Conservation (phyloP, 2,888 invertebrate genomes). For the Zeuzera pyrina region DNA sequence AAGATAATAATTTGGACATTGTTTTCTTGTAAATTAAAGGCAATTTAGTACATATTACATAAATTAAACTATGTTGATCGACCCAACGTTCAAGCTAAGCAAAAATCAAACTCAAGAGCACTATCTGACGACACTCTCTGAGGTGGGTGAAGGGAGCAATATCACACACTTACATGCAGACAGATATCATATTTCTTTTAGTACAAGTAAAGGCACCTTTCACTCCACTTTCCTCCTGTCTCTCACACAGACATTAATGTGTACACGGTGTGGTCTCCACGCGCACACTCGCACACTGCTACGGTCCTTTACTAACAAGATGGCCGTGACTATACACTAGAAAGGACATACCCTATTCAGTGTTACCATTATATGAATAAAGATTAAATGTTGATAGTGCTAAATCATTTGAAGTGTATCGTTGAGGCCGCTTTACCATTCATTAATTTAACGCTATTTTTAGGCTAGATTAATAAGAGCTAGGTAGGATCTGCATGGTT, state of each 20-base stretch:
- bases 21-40: too few species aligned
- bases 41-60: too few species aligned
- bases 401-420: constrained; percentile 31
- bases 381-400: constrained; percentile 16
- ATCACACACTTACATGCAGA: not conserved
- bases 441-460: constrained; percentile 51
- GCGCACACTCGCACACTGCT: constrained; percentile 67
- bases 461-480: constrained; percentile 57
- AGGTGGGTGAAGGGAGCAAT: constrained; percentile 1
- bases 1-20: too few species aligned
- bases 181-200: not conserved
- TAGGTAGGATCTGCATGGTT: constrained; percentile 61
- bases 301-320: constrained; percentile 60
- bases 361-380: constrained; percentile 3
- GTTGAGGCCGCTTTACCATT: constrained; percentile 48
- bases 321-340: constrained; percentile 46
- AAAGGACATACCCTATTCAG: constrained; percentile 9
- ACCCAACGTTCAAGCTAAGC: too few species aligned
- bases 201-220: not conserved
- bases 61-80: too few species aligned
- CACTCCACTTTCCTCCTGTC: not conserved
- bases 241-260: constrained; percentile 16
- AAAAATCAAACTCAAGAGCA: not conserved
- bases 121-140: not conserved
- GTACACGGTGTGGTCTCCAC: constrained; percentile 67